phyloP scores from a whole-genome alignment of 2,797 vertebrate genomes.

The Muscicapa comitata region DNA sequence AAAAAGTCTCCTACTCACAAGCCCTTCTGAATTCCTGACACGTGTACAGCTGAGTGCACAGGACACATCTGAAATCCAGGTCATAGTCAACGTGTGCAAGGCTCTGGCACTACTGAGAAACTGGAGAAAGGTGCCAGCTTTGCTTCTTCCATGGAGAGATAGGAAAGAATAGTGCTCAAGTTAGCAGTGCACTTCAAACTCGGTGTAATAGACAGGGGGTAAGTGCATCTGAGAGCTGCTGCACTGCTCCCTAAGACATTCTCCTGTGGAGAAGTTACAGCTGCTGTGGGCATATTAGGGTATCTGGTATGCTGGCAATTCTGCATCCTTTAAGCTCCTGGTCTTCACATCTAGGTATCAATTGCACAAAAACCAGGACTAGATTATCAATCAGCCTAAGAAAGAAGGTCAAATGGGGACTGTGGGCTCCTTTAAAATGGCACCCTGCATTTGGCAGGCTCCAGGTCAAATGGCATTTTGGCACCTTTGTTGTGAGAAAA shows the following conservation, averaged over 20 bases:
- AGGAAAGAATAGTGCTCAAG: neutral
- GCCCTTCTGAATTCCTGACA: neutral
- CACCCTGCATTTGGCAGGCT: neutral
- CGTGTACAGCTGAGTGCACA: neutral
- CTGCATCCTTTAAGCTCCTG: neutral
- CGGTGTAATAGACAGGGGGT: accelerated
- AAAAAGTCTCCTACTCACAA: neutral
- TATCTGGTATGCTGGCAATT: neutral
- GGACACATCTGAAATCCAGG: neutral
- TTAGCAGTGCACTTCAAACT: neutral
- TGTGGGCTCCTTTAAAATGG: neutral
- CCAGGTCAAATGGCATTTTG: neutral
- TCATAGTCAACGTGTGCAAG: neutral
- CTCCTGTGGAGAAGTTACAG: neutral
- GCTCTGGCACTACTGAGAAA: neutral
- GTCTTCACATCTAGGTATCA: neutral
- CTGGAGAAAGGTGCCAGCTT: neutral
- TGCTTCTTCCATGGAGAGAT: neutral
- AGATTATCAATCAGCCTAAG: neutral
- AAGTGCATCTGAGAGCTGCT: neutral
- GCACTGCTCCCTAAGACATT: neutral
- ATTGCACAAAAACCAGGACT: neutral
- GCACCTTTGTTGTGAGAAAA: neutral
- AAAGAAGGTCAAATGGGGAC: neutral
- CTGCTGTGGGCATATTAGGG: accelerated